Conservation (phyloP, 2,113 vertebrate species). For the Rousettus leschenaultii region DNA sequence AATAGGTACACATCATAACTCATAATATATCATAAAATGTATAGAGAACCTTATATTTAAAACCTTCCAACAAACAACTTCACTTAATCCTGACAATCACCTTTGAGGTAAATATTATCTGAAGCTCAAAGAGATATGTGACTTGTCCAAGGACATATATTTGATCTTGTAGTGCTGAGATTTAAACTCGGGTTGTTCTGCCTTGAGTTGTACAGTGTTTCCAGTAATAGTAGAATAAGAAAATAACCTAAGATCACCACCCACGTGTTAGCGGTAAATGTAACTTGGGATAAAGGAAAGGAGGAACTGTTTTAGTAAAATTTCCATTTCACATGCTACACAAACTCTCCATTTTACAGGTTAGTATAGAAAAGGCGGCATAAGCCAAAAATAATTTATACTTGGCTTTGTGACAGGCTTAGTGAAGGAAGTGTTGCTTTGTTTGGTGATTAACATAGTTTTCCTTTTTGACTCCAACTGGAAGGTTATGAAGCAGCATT, state of each 20-base stretch:
- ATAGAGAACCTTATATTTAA: background rate
- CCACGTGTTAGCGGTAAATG: background rate
- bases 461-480: background rate
- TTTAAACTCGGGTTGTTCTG: background rate
- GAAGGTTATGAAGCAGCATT: background rate
- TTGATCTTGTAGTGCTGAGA: background rate
- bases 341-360: background rate
- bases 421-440: background rate
- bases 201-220: background rate
- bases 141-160: background rate
- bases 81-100: background rate
- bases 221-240: background rate
- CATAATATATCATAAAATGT: background rate
- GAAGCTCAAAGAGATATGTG: background rate
- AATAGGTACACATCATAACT: background rate
- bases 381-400: background rate
- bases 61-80: background rate
- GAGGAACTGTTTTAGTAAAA: background rate
- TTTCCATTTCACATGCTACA: background rate
- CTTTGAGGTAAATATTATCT: background rate
- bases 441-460: background rate
- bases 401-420: background rate
- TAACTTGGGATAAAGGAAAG: background rate
- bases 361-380: background rate
- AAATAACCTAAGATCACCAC: background rate